These are phyloP conservation scores for Halcyon leucocephala DNA, from an alignment of 2,797 vertebrate species.

Conservation along the genomic window DNA sequence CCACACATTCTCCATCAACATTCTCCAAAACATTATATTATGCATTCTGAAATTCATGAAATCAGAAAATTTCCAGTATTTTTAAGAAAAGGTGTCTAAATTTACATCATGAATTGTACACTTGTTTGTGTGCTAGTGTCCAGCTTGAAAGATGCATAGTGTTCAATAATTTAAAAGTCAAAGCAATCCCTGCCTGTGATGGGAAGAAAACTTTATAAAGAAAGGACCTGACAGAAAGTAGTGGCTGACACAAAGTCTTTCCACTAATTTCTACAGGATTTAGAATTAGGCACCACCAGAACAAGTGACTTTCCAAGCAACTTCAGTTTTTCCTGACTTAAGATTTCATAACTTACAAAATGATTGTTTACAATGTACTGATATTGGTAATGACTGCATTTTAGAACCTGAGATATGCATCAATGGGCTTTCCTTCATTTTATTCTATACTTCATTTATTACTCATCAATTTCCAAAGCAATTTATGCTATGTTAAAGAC, in stretches of 20 bases:
- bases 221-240: neutral
- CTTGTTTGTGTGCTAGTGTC: neutral
- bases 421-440: neutral
- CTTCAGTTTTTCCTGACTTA: neutral
- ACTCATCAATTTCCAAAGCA: neutral
- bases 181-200: neutral
- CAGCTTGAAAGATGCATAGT: neutral
- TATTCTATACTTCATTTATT: neutral
- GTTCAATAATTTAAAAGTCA: neutral
- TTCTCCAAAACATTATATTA: neutral
- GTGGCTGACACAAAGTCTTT: neutral
- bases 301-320: neutral
- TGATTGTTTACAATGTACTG: neutral
- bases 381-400: neutral
- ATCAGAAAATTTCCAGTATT: neutral
- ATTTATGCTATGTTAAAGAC: neutral
- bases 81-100: neutral
- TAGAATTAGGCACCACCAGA: neutral
- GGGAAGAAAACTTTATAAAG: neutral
- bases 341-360: neutral
- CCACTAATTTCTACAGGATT: neutral
- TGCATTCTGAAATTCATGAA: neutral
- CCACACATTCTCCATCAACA: neutral
- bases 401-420: neutral
- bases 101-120: neutral